These are phyloP conservation scores for human DNA, from an alignment of 2,113 vertebrate species.

Conservation along the genomic window DNA sequence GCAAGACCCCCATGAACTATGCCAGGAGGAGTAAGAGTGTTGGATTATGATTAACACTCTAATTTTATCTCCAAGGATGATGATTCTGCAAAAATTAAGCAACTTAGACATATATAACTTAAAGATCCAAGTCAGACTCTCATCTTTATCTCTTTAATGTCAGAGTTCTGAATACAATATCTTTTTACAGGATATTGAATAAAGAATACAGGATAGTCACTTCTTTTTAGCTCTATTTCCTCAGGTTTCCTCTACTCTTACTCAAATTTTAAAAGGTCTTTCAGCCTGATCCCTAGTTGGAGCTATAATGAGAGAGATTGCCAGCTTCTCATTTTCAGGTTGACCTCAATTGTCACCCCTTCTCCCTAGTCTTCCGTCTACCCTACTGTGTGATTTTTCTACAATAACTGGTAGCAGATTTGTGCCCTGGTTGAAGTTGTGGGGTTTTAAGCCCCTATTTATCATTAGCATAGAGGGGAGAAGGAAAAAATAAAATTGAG, in stretches of 20 bases:
- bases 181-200: neutral
- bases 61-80: neutral
- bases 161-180: neutral
- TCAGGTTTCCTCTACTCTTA: constrained; percentile 62
- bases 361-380: neutral
- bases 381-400: constrained; percentile 35
- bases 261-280: constrained; percentile 64
- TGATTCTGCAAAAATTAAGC: constrained; percentile 14
- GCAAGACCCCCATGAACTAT: neutral
- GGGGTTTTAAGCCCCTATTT: neutral
- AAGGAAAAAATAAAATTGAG: constrained; percentile 14
- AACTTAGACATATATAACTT: neutral
- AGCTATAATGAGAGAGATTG: constrained; percentile 20
- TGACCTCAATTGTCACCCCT: constrained; percentile 49
- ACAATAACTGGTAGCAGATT: neutral
- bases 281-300: constrained; percentile 37
- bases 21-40: neutral
- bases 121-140: constrained; percentile 20
- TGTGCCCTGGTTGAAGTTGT: neutral
- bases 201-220: neutral
- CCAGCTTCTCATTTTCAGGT: constrained; percentile 57
- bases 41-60: neutral
- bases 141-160: constrained; percentile 39
- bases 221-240: constrained; percentile 54
- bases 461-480: constrained; percentile 18